Evolutionary conservation across 1,140 invertebrate species (phyloP), one percentile per base, ranked within the genome.

Genomic region (Plutomurus gul): DNA sequence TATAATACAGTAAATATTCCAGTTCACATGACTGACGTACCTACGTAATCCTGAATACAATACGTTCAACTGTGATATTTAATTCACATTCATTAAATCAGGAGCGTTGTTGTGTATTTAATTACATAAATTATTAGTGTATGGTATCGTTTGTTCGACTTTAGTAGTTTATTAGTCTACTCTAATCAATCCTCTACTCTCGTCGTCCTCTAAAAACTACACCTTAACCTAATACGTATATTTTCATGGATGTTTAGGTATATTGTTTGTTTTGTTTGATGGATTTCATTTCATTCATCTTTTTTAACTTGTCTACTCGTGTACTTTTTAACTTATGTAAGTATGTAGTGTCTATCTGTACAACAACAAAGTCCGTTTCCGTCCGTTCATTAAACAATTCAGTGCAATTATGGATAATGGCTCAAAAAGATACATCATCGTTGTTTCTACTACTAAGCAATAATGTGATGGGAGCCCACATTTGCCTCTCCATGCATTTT

Each of bases 171-270:
- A n/a, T n/a, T n/a, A n/a, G n/a, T n/a, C n/a, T 39, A 56, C 33
- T 70, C 11, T 77, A 65, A 6, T 65, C 56, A 65, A 65, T 30
- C 36, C 47, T 51, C 47, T 51, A 51, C 47, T 51, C 56, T 65
- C 56, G 56, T 33, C n/a, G n/a, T 30, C 6, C 10, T 70, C 46
- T 56, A 39, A 77, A 16, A 43, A 46, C 40, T 36, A 77, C 20
- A n/a, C 27, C 56, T 65, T 65, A 65, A 30, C 56, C 56, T 65
- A 65, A 65, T 65, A 65, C 56, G 56, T 65, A 65, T 65, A 65
- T 65, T 65, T 51, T 65, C 56, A 65, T 65, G 56, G 56, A 65
- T 65, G 56, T 65, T 65, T 65, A 65, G 56, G 56, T 65, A 65
- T 65, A 27, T 65, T 25, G 56, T 65, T 65, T 65, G 56, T 65